phyloP scores from a whole-genome alignment of 2,888 invertebrate species.

The Clistopyga incitator region DNA sequence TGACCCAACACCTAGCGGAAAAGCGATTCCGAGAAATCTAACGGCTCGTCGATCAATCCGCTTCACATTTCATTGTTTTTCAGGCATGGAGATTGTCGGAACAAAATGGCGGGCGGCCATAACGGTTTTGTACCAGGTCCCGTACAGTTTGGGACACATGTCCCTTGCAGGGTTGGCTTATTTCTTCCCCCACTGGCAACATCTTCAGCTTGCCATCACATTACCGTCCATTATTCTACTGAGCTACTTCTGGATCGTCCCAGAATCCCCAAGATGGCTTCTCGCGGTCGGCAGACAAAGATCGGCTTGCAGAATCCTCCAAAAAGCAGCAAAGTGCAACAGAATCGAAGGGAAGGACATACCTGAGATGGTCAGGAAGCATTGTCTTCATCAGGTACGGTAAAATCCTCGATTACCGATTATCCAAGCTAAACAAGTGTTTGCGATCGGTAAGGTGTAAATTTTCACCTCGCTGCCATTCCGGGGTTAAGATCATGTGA shows the following conservation, averaged over 20 bases:
- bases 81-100: slow-evolving; percentile 85
- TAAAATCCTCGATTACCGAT: neutral
- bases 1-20: neutral
- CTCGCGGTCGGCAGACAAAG: slow-evolving; percentile 88
- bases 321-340: slow-evolving; percentile 86
- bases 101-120: slow-evolving; percentile 86
- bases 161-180: slow-evolving; percentile 88
- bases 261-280: slow-evolving; percentile 93
- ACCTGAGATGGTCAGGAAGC: slow-evolving; percentile 77
- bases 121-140: slow-evolving; percentile 89
- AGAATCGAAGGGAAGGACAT: slow-evolving; percentile 77
- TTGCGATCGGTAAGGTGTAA: neutral
- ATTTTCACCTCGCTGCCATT: neutral
- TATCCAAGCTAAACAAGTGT: neutral
- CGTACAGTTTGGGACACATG: slow-evolving; percentile 89
- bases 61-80: neutral
- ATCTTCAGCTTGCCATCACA: slow-evolving; percentile 89
- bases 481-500: neutral
- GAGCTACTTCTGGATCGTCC: slow-evolving; percentile 89
- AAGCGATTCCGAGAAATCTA: neutral
- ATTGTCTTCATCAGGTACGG: slow-evolving; percentile 79
- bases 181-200: slow-evolving; percentile 88
- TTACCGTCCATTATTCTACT: slow-evolving; percentile 87
- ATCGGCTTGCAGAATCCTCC: slow-evolving; percentile 87
- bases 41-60: neutral